Base-by-base conservation (phyloP, 2,888 invertebrate genomes). In the Tinea trinotella region DNA sequence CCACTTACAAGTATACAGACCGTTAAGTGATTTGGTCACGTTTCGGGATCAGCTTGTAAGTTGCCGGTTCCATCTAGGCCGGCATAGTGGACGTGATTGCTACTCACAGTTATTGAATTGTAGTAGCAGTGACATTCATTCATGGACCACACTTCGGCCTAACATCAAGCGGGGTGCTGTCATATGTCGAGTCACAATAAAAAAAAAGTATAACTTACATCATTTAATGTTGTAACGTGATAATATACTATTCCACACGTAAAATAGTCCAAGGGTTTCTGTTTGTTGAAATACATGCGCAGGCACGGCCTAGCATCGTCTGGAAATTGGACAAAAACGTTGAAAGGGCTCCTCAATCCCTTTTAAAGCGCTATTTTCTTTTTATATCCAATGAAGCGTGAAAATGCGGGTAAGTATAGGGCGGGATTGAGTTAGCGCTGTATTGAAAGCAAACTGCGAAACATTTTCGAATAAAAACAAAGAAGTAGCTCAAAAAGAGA, bases 351-450 rank as follows among this genome's bases (percentile, higher is more conserved):
- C 63, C 64, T 65, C 63, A 62, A 71, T 70, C 73, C 74, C 69
- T 69, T 73, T 75, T 71, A 75, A 76, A 76, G 64, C 64, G 66
- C 62, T 68, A 71, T 76, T 75, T 76, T 73, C 72, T 74, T 76
- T 77, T 76, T 71, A 74, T 69, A 69, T 67, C 68, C 73, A 70
- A 73, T 76, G 76, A 74, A 73, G 71, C 68, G 70, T 67, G 70
- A 73, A 74, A 76, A 74, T 74, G 73, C 74, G 71, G 72, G 72
- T 61, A 66, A 54, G 46, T 56, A 54, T 65, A 67, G 64, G 61
- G 62, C 60, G 62, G 60, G 64, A 68, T 70, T 67, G 67, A 68
- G 68, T 68, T 71, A 69, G 64, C 67, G 63, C 62, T 59, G 58
- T 62, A 61, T 63, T 63, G 61, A 62, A 62, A 60, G 60, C 58